phyloP scores from a whole-genome alignment of 2,113 vertebrate genomes.

The Pogonocichla stellata region DNA sequence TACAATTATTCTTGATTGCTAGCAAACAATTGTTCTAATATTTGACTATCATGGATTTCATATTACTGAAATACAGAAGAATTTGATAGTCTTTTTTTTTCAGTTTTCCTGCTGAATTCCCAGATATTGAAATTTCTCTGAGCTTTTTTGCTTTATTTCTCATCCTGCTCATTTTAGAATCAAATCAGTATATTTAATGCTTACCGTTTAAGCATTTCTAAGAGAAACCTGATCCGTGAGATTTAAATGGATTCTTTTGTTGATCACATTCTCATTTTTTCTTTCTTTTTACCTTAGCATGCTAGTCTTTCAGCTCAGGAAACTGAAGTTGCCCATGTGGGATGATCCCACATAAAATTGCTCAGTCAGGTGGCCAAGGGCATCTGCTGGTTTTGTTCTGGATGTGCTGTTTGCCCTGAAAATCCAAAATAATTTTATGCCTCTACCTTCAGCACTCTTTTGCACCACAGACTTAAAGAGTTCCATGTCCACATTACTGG shows the following conservation, averaged over 20 bases:
- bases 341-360: not conserved
- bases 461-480: not conserved
- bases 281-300: not conserved
- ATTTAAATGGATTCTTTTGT: not conserved
- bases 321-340: not conserved
- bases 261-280: not conserved
- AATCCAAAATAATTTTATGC: not conserved
- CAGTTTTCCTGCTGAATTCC: not conserved
- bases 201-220: not conserved
- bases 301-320: not conserved
- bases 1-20: not conserved
- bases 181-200: not conserved
- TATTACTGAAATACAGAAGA: not conserved
- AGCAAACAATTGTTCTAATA: not conserved
- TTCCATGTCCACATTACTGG: not conserved
- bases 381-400: not conserved
- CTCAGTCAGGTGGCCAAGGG: not conserved
- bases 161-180: not conserved
- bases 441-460: not conserved
- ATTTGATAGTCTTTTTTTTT: not conserved
- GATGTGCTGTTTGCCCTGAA: not conserved
- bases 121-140: not conserved
- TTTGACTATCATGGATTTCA: not conserved
- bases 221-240: not conserved
- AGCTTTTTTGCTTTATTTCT: not conserved